Base-by-base conservation (phyloP, 2,113 vertebrate genomes). In the Engraulis encrasicolus region DNA sequence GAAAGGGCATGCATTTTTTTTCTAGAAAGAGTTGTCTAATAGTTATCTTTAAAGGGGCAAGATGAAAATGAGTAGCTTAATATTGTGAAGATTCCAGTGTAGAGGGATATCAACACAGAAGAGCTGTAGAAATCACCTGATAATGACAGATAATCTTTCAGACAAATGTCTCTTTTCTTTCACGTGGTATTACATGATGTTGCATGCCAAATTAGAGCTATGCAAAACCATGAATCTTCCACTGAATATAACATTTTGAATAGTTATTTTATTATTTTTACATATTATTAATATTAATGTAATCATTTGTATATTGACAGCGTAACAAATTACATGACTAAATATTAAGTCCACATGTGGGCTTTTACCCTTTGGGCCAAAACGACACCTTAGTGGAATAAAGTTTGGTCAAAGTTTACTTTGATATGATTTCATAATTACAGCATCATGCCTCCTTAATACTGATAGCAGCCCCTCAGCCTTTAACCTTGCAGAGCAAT, bases 401-500 rank as follows among this genome's bases (percentile, higher is more conserved):
- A 50, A 71, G 74, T 45, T 27, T 50, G 45, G 52, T 58, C 34
- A 45, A 82, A 18, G 6, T 85, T 19, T 80, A 71, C 1, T 71
- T 71, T 34, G n/a, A 74, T 74, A 74, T 2, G 27, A 27, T 5
- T 74, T 74, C 66, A 74, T 74, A 74, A 74, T 74, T 34, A 74
- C 66, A 36, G 66, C 27, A 74, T 74, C 27, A 74, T 36, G 66
- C 38, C 77, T 74, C 84, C 40, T 34, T 52, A 40, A 71, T 34
- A 48, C 23, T 58, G 82, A 79, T 79, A 71, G 17, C 40, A 14
- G 58, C 27, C 7, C 17, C 79, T 81, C 81, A 80, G 79, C 61
- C 84, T 81, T 85, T 79, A 80, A 54, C 83, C 81, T 61, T 78
- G 77, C 83, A 77, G 40, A 50, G 54, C 79, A 84, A 86, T 90